phyloP scores from a whole-genome alignment of 2,888 invertebrate genomes.

The Antitype chi region DNA sequence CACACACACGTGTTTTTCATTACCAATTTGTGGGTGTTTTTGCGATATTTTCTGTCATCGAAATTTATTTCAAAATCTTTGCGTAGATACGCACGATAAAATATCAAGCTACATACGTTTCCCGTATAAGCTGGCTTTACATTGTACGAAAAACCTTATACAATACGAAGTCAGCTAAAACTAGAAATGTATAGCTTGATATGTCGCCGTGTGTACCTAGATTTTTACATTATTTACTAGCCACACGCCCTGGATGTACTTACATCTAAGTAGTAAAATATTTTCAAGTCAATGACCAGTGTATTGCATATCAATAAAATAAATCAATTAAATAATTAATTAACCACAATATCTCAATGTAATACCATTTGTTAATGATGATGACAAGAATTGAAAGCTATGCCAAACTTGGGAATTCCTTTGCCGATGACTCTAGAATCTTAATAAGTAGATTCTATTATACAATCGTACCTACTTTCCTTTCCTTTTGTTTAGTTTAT shows the following conservation, averaged over 20 bases:
- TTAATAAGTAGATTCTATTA: slow-evolving; percentile 35
- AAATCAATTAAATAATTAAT: slow-evolving; percentile 18
- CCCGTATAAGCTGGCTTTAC: no score
- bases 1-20: slow-evolving; percentile 44
- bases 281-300: neutral
- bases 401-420: slow-evolving; percentile 47
- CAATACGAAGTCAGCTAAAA: no score
- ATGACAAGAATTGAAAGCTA: slow-evolving; percentile 33
- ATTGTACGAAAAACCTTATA: no score
- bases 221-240: neutral
- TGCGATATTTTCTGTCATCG: slow-evolving; percentile 21
- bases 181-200: no score
- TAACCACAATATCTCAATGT: slow-evolving; percentile 18
- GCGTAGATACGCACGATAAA: neutral
- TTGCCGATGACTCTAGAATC: slow-evolving; percentile 42
- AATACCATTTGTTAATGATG: slow-evolving; percentile 30
- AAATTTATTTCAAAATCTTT: neutral
- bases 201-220: no score
- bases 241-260: neutral
- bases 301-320: slow-evolving; percentile 5
- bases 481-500: slow-evolving; percentile 43
- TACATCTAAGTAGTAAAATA: neutral
- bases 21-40: slow-evolving; percentile 47
- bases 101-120: no score
- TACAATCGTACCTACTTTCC: slow-evolving; percentile 48